Base-by-base conservation (phyloP, 2,113 vertebrate species). In the Forbesichthys papilliferus region DNA sequence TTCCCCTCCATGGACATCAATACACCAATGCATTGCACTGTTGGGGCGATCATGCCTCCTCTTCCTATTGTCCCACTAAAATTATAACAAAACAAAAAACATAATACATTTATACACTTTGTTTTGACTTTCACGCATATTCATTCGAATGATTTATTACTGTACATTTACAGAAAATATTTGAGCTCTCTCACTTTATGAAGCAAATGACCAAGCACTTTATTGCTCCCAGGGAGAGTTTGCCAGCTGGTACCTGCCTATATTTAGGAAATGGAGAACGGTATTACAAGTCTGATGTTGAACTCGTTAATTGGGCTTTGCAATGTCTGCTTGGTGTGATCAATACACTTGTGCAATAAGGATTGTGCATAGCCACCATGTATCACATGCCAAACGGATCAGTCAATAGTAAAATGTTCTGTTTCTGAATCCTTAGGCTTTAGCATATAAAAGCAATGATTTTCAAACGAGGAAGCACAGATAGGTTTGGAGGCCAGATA, bases 1-100 rank as follows among this genome's bases (percentile, higher is more conserved):
- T 91, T 84, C 80, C 80, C 81, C 83, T 87, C 90, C 82, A 72
- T 71, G 73, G 78, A 88, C 88, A 93, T 91, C 89, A 91, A 93
- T 92, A 88, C 75, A 79, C 79, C 80, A 90, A 92, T 87, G 69
- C 79, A 87, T 76, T 81, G 85, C 68, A 90, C 78, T 90, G 80
- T 90, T 94, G 80, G 88, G 77, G 84, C 88, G 89, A 91, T 74
- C 86, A 86, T 84, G 66, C 86, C 90, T 84, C 91, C 81, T 78
- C 76, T 69, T 80, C 61, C 18, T 63, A 69, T 71, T 88, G 92
- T 90, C 89, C 86, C 84, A 90, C 85, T 84, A 87, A 81, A 69
- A 83, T 74, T 3, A 55, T 8, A 11, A 13, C 14, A 55, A 14
- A 49, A 12, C 55, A 27, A 27, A 27, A 27, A 42, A 42, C 4